phyloP scores from a whole-genome alignment of 2,113 vertebrate species.

The Tetrao urogallus region DNA sequence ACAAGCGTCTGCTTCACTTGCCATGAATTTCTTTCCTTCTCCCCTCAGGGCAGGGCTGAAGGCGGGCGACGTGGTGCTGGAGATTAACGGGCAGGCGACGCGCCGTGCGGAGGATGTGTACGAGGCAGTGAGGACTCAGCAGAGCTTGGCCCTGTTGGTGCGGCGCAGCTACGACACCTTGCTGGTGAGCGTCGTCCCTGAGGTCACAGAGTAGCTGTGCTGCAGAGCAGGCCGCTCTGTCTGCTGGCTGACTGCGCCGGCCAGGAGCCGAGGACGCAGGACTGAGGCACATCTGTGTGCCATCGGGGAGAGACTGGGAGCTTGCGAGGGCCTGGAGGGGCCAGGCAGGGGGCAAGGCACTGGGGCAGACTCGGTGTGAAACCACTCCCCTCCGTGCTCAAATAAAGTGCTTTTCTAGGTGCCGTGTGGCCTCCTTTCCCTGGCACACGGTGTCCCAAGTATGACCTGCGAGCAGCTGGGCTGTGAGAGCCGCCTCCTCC shows the following conservation, averaged over 20 bases:
- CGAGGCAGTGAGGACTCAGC: slow-evolving; percentile 82
- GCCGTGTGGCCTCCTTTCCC: fast-evolving
- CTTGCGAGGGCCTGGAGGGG: background rate
- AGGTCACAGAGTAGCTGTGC: slow-evolving; percentile 82
- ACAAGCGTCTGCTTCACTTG: background rate
- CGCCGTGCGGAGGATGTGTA: slow-evolving; percentile 90
- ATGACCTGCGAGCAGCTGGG: background rate
- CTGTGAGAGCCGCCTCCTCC: background rate
- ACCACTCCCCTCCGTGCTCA: background rate
- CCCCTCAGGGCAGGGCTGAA: slow-evolving; percentile 79
- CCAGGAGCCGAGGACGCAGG: background rate
- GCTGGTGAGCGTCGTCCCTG: slow-evolving; percentile 86
- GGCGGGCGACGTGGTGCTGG: slow-evolving; percentile 80
- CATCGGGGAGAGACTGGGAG: background rate
- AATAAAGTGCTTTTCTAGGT: slow-evolving; percentile 58
- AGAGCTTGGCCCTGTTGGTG: slow-evolving; percentile 85
- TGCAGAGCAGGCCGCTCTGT: fast-evolving
- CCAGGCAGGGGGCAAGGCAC: background rate
- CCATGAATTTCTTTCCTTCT: fast-evolving
- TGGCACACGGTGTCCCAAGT: background rate
- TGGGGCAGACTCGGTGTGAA: background rate
- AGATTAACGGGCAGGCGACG: slow-evolving; percentile 79
- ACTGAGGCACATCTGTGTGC: background rate
- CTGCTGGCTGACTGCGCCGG: background rate
- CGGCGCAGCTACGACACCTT: slow-evolving; percentile 79